Evolutionary conservation across 2,113 vertebrate species (phyloP).

Genomic region (Circaetus cinerascens): DNA sequence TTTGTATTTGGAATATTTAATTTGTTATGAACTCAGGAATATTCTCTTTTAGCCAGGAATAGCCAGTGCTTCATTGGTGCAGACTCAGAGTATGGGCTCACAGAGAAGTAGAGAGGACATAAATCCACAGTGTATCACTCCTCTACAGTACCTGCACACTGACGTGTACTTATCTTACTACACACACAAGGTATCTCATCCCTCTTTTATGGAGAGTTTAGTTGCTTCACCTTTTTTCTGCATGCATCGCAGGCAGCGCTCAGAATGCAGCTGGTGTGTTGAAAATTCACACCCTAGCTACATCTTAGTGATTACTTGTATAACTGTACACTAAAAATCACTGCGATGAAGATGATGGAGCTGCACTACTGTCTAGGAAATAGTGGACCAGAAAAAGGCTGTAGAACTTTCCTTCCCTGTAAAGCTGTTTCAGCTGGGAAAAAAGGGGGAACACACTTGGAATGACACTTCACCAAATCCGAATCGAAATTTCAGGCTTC

Average conservation of each 20-base stretch:
- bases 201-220: background rate
- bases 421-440: background rate
- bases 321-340: background rate
- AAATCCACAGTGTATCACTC: background rate
- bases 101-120: background rate
- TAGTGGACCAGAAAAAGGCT: accelerated
- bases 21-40: background rate
- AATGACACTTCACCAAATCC: background rate
- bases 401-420: background rate
- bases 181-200: background rate
- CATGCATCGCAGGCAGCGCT: background rate
- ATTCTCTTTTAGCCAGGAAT: background rate
- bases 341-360: background rate
- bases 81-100: background rate
- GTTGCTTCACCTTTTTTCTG: background rate
- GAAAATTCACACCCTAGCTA: background rate
- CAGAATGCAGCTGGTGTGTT: background rate
- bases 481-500: background rate
- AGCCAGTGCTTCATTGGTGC: background rate
- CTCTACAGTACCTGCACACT: background rate
- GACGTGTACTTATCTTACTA: accelerated
- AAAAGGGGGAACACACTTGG: accelerated
- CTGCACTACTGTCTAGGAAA: accelerated
- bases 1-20: background rate
- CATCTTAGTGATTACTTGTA: background rate